Base-by-base conservation (phyloP, 1,140 invertebrate genomes). In the Diabrotica undecimpunctata region DNA sequence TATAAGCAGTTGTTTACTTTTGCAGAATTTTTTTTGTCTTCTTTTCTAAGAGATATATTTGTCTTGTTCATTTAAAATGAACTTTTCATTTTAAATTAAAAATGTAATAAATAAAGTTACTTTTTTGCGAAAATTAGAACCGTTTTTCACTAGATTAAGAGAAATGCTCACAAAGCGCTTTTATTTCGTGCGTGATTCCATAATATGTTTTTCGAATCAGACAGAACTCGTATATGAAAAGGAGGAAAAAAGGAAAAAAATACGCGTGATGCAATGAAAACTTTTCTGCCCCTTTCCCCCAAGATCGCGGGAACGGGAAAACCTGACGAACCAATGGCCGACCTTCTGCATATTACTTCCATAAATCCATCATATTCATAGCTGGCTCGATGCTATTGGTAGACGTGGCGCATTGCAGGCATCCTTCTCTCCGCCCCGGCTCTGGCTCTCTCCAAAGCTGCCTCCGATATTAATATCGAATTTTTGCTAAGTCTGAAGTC, bases 301-400 rank as follows among this genome's bases (percentile, higher is more conserved):
- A 46, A 46, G n/a, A 46, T 46, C 41, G 46, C 38, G 58, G 10
- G 8, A 60, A 51, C 38, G n/a, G 36, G 61, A 41, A 53, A 54
- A 35, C 35, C 53, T 62, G 77, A 72, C 80, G 79, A 77, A 80
- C 82, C 83, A 73, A 73, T 72, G 67, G 65, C 62, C 61, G 62
- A 59, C 56, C 78, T 77, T 78, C 78, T 77, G 82, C 82, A 83
- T 84, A 84, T 84, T 83, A 84, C 82, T 83, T 84, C 81, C 82
- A 84, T 84, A 84, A 84, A 74, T 74, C 69, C 69, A 70, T 74
- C 73, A 74, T 74, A 74, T 72, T 72, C 71, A 71, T 74, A 83
- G 71, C 70, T 65, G 64, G 69, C 69, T 66, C 55, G 50, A 61
- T 55, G 62, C 66, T 61, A 74, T 74, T 74, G 73, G 73, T 68